These are phyloP conservation scores for Pyrochroa serraticornis DNA, from an alignment of 2,888 invertebrate species.

Conservation along the genomic window DNA sequence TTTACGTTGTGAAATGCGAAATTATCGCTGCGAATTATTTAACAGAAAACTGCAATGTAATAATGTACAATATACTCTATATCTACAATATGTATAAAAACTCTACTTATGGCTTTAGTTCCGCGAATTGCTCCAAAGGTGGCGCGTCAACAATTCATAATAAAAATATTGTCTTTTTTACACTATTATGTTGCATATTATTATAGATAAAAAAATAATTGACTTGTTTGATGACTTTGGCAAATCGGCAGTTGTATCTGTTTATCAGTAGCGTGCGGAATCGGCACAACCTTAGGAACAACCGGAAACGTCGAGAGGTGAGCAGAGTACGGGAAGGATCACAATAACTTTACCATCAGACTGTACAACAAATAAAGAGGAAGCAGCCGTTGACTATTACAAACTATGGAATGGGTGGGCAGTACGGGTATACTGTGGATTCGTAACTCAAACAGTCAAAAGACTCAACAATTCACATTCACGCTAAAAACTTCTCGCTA, in stretches of 20 bases:
- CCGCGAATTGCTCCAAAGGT: slow-evolving; percentile 1
- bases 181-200: slow-evolving; percentile 22
- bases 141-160: slow-evolving; percentile 22
- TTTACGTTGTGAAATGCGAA: slow-evolving; percentile 1
- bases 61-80: slow-evolving; percentile 19
- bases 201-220: slow-evolving; percentile 28
- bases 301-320: slow-evolving; percentile 20
- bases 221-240: slow-evolving; percentile 31
- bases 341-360: slow-evolving; percentile 34
- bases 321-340: slow-evolving; percentile 33
- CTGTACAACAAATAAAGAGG: slow-evolving; percentile 20
- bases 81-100: slow-evolving; percentile 27
- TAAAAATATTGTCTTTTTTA: slow-evolving; percentile 27
- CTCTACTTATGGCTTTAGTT: slow-evolving; percentile 9
- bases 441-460: slow-evolving; percentile 17
- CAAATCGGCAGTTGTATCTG: slow-evolving; percentile 32
- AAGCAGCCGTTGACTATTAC: slow-evolving; percentile 22
- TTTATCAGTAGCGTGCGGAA: slow-evolving; percentile 7
- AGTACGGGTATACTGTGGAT: slow-evolving; percentile 33
- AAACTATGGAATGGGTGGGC: slow-evolving; percentile 49
- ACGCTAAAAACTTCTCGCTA: slow-evolving; percentile 4
- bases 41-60: slow-evolving; percentile 7
- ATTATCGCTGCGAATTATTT: slow-evolving; percentile 1
- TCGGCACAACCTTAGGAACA: slow-evolving; percentile 20
- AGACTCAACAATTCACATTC: slow-evolving; percentile 16